Base-by-base conservation (phyloP, 2,113 vertebrate genomes). In the Pavo muticus region DNA sequence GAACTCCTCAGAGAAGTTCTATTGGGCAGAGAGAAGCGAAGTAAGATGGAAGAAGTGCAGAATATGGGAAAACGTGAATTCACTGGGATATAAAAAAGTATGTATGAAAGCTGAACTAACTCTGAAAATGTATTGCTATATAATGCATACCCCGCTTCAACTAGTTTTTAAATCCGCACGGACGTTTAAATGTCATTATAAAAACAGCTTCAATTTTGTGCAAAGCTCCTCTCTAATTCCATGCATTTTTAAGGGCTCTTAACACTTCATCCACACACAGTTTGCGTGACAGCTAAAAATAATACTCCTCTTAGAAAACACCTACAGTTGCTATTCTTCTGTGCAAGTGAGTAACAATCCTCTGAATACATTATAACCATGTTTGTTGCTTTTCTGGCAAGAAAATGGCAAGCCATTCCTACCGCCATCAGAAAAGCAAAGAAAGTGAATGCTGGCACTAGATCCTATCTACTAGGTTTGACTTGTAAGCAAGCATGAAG, bases 281-380 rank as follows among this genome's bases (percentile, higher is more conserved):
- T 0, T 2, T 11, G 18, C 1, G 0, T 10, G 8, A 91, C 5
- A 54, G 50, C 2, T 5, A 1, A 45, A 85, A 54, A 13, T 63
- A 65, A 29, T 0, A 61, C 2, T 82, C 12, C 40, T 67, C 48
- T 77, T 35, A 86, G 84, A 1, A 23, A 80, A 69, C 6, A 81
- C 6, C 57, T 60, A 79, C 27, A 82, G 20, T 24, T 39, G 44
- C 44, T 72, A 30, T 5, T 48, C 19, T 44, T 69, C 30, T 70
- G 14, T 56, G 35, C 35, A 61, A 65, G 47, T 13, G 44, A 78
- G 16, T 9, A 61, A 44, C 17, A 65, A 48, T 10, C n/a, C n/a
- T 21, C 0, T 3, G 47, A 76, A 63, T 50, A 69, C 8, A 54
- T 11, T 40, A 3, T 54, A 54, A 54, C 14, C 5, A 5, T 54